Evolutionary conservation across 2,797 vertebrate genomes (phyloP).

Genomic region (Hypotaenidia okinawae): DNA sequence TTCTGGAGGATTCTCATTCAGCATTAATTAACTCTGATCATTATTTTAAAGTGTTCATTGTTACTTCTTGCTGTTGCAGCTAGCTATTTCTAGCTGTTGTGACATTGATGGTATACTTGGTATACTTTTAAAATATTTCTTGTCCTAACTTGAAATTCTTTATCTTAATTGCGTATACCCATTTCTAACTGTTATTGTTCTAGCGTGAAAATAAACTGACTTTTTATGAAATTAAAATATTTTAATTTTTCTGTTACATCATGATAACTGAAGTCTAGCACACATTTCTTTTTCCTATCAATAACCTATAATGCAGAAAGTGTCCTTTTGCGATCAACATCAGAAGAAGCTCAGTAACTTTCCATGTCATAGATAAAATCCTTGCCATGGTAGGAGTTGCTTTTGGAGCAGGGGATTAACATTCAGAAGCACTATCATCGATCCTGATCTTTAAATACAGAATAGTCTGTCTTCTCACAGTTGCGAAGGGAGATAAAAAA

Average conservation of each 20-base stretch:
- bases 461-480: background rate
- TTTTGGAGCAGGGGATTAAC: background rate
- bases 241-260: background rate
- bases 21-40: conserved; percentile 30
- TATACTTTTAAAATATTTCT: background rate
- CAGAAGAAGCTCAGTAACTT: background rate
- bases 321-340: background rate
- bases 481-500: background rate
- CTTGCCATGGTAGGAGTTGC: background rate
- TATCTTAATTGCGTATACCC: background rate
- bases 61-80: background rate
- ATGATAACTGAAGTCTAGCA: background rate
- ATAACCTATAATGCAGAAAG: background rate
- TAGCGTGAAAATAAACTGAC: background rate
- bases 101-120: background rate
- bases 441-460: background rate
- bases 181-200: background rate
- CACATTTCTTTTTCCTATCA: background rate
- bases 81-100: background rate
- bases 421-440: background rate
- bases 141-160: background rate
- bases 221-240: background rate
- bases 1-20: conserved; percentile 25
- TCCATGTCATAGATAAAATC: background rate
- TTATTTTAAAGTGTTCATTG: background rate